Evolutionary conservation across 1,140 invertebrate species (phyloP), one percentile per base, ranked within the genome.

Genomic region (Cydia splendana): DNA sequence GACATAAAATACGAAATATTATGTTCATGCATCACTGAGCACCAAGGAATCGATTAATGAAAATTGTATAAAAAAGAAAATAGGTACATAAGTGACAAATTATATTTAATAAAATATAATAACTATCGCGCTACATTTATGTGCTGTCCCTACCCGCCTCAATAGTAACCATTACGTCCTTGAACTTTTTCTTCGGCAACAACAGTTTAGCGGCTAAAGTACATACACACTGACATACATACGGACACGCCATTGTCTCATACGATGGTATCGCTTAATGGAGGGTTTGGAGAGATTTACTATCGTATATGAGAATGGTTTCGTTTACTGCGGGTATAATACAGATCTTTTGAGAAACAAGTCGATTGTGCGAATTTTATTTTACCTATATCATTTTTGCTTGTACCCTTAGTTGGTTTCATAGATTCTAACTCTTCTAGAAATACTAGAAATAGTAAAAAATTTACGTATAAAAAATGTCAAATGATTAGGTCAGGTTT

Each of bases 101-200:
- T 42, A 42, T 12, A 30, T 30, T 42, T 42, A 53, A 18, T 18
- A 18, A 53, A 53, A 18, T 53, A 53, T 53, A n/a, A 53, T n/a
- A 15, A 18, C 51, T 4, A 53, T 53, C 51, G 51, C 0, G 51
- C n/a, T 53, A 18, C 51, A 62, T 62, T 71, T 45, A 38, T 71
- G 20, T 71, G 30, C 34, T 71, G 34, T 71, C 67, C 30, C 15
- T 71, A 71, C 67, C 4, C 34, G 10, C 6, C 30, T 38, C 38
- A 18, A 12, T 71, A 38, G 24, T 12, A 69, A 15, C 28, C 65
- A 42, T 71, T 18, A 71, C 30, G 67, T 18, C 67, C 67, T 71
- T 71, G 67, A 71, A 71, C 67, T 71, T 71, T 67, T 71, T 38
- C 30, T 71, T 67, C 65, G 28, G 65, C 67, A 62, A 62, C 53